These are phyloP conservation scores for Setophaga coronata DNA, from an alignment of 2,113 vertebrate species.

Conservation along the genomic window DNA sequence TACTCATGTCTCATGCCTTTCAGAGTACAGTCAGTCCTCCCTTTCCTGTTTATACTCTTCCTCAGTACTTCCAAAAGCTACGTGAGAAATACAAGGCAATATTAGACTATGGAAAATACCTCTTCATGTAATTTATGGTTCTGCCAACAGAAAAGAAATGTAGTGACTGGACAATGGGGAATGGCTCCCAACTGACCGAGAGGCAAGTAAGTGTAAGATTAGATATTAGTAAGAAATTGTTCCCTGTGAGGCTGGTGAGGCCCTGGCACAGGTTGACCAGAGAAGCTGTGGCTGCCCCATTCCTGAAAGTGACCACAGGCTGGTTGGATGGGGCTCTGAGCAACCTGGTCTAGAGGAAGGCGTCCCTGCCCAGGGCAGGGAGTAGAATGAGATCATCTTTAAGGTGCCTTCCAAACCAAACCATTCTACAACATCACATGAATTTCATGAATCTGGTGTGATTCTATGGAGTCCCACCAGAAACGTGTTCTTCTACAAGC, in stretches of 20 bases:
- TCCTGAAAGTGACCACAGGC: background rate
- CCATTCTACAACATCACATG: background rate
- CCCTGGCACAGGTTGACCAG: background rate
- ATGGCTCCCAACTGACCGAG: background rate
- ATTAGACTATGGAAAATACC: background rate
- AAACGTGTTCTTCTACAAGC: background rate
- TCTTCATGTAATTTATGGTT: background rate
- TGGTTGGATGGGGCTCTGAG: background rate
- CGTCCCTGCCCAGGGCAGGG: too few species aligned
- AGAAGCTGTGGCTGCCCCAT: background rate
- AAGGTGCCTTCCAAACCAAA: background rate
- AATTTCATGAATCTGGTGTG: fast-evolving
- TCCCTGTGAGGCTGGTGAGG: background rate
- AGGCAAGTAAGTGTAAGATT: background rate
- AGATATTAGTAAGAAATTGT: too few species aligned
- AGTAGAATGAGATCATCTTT: background rate
- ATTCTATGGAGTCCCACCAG: background rate
- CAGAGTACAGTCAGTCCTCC: background rate
- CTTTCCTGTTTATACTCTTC: background rate
- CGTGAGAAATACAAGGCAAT: background rate
- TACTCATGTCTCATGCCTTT: background rate
- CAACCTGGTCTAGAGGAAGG: background rate
- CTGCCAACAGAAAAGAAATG: background rate
- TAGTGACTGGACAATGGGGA: fast-evolving
- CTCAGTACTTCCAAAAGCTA: background rate